Conservation (phyloP, 1,140 invertebrate genomes). For the Leptestheria dahalacensis region DNA sequence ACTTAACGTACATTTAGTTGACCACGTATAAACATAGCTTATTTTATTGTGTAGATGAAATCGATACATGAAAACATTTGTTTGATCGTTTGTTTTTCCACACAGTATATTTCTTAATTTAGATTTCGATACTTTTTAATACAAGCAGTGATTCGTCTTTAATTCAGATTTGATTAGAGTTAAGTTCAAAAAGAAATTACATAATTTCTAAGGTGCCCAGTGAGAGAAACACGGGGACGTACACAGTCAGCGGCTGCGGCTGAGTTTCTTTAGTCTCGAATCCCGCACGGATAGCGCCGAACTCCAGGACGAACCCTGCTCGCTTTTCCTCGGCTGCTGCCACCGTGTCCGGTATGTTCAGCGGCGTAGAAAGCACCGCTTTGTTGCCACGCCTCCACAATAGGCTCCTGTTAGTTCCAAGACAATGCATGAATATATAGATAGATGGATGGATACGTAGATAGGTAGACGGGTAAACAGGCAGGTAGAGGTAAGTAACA, state of each 20-base stretch:
- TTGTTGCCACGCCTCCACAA: constrained; percentile 14
- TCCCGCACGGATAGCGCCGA: constrained; percentile 7
- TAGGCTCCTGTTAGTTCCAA: constrained; percentile 1
- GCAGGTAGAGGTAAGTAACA: too few relatives aligned
- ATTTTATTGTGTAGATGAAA: too few relatives aligned
- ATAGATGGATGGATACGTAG: too few relatives aligned
- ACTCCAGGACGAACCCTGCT: constrained; percentile 9
- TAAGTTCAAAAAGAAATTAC: background rate
- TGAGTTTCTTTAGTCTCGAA: constrained; percentile 14
- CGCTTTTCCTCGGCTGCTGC: background rate
- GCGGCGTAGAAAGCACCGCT: constrained; percentile 9
- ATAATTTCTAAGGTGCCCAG: constrained; percentile 2
- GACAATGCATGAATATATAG: too few relatives aligned
- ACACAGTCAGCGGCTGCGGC: constrained; percentile 7
- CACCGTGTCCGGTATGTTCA: background rate
- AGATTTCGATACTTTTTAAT: too few relatives aligned
- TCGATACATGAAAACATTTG: too few relatives aligned
- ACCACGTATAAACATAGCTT: too few relatives aligned
- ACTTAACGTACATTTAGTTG: too few relatives aligned
- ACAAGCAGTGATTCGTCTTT: too few relatives aligned
- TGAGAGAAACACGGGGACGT: constrained; percentile 13
- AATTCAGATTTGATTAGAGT: too few relatives aligned
- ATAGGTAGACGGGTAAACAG: too few relatives aligned
- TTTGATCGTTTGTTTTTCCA: background rate
- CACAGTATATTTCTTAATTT: too few relatives aligned